A percentile compares a stretch with the other conserved stretches of the same genome.
phyloP scores from a whole-genome alignment of 1,140 invertebrate species.

The Eupeodes corollae region DNA sequence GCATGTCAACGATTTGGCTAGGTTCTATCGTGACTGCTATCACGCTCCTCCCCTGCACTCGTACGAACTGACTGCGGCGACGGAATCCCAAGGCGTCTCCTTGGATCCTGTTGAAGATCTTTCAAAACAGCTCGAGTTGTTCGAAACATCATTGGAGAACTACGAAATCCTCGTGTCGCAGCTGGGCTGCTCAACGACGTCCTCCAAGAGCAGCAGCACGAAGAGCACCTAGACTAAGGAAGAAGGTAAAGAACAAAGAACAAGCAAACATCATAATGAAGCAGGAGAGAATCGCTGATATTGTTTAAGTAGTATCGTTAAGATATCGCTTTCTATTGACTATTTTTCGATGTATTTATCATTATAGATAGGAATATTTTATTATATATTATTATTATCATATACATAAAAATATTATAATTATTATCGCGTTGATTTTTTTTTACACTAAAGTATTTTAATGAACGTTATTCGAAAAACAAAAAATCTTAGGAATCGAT shows the following conservation, averaged over 20 bases:
- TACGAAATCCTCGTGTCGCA: constrained; percentile 62
- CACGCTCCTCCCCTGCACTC: constrained; percentile 57
- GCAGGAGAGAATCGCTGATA: background rate
- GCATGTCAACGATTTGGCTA: constrained; percentile 51
- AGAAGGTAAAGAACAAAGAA: background rate
- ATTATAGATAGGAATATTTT: too few species aligned
- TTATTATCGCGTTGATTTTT: too few species aligned
- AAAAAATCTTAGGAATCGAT: too few species aligned
- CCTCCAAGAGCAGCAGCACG: constrained; percentile 28
- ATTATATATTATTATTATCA: too few species aligned
- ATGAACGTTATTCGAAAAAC: too few species aligned
- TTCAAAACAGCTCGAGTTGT: constrained; percentile 58
- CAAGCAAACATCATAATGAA: background rate
- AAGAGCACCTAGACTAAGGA: constrained; percentile 1
- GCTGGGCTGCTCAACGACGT: constrained; percentile 41
- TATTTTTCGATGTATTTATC: too few species aligned
- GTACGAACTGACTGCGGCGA: constrained; percentile 42
- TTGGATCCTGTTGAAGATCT: constrained; percentile 50
- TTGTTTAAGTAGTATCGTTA: too few species aligned
- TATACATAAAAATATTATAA: too few species aligned
- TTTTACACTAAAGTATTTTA: too few species aligned
- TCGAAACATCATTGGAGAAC: constrained; percentile 59
- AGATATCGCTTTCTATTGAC: too few species aligned
- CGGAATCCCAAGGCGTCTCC: constrained; percentile 2
- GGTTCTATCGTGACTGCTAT: constrained; percentile 70